Evolutionary conservation across 2,113 vertebrate genomes (phyloP).

Genomic region (Cervus canadensis): DNA sequence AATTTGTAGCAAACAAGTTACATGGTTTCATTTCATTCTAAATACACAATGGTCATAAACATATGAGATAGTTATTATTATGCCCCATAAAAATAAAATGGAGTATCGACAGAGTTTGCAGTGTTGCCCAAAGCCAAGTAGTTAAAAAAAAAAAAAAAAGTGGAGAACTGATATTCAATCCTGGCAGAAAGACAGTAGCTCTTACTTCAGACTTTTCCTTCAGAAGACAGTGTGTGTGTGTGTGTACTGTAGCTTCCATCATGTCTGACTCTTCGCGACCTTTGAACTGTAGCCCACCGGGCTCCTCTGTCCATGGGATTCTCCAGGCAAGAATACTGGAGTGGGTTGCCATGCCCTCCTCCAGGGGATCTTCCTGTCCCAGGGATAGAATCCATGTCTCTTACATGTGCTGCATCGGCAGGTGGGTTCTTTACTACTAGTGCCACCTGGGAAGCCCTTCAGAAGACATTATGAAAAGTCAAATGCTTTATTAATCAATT

Average conservation of each 20-base stretch:
- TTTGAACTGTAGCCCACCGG: not conserved
- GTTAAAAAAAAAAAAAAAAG: not conserved
- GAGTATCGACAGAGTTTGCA: not conserved
- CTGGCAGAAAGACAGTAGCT: not conserved
- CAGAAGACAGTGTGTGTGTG: not conserved
- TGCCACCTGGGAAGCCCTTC: not conserved
- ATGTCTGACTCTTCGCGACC: not conserved
- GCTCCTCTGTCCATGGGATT: not conserved
- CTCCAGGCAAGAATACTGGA: not conserved
- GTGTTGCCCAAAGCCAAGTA: not conserved
- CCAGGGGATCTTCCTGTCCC: not conserved
- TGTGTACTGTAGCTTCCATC: not conserved
- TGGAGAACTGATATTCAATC: not conserved
- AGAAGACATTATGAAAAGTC: not conserved
- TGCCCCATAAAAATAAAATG: not conserved
- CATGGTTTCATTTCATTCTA: not conserved
- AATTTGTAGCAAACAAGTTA: not conserved
- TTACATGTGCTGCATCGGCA: not conserved
- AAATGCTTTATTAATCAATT: conserved; percentile 5
- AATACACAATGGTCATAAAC: not conserved
- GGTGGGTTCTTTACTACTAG: not conserved
- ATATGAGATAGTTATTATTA: not conserved
- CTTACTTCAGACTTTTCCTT: not conserved
- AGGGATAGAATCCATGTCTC: not conserved
- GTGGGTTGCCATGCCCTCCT: not conserved